Conservation (phyloP, 1,140 invertebrate species). For the Drosophila sturtevanti region DNA sequence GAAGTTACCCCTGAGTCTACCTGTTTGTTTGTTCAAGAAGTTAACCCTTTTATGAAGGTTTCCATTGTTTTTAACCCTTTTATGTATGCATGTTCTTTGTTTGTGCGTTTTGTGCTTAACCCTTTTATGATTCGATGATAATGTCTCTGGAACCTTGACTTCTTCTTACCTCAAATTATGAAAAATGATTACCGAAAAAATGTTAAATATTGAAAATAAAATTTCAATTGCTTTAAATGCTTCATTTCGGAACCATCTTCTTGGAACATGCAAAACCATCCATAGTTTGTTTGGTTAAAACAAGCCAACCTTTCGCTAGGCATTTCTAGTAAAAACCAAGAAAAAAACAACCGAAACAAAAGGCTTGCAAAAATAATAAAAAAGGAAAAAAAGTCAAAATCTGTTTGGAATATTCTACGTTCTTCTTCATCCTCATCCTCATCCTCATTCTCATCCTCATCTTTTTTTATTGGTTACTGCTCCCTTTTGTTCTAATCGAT, state of each 20-base stretch:
- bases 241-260: conserved; percentile 31
- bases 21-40: background rate
- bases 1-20: conserved; percentile 1
- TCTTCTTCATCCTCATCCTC: conserved; percentile 25
- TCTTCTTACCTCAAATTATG: conserved; percentile 9
- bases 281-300: conserved; percentile 43
- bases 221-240: background rate
- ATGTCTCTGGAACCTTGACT: conserved; percentile 55
- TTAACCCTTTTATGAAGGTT: conserved; percentile 27
- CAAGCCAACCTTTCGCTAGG: conserved; percentile 19
- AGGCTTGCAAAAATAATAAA: conserved; percentile 75
- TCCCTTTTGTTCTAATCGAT: conserved; percentile 67
- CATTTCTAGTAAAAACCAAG: conserved; percentile 41
- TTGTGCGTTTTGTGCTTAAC: conserved; percentile 53
- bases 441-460: conserved; percentile 7
- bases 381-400: conserved; percentile 71
- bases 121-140: conserved; percentile 59
- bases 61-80: conserved; percentile 50
- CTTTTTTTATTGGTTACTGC: background rate
- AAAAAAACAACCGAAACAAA: conserved; percentile 44
- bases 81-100: conserved; percentile 32
- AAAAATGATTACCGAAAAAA: background rate
- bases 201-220: conserved; percentile 2
- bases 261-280: conserved; percentile 12
- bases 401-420: conserved; percentile 7